Percentiles rank a stretch among this genome's conserved stretches.
Conservation (phyloP, 2,797 vertebrate genomes). For the Danionella dracula region DNA sequence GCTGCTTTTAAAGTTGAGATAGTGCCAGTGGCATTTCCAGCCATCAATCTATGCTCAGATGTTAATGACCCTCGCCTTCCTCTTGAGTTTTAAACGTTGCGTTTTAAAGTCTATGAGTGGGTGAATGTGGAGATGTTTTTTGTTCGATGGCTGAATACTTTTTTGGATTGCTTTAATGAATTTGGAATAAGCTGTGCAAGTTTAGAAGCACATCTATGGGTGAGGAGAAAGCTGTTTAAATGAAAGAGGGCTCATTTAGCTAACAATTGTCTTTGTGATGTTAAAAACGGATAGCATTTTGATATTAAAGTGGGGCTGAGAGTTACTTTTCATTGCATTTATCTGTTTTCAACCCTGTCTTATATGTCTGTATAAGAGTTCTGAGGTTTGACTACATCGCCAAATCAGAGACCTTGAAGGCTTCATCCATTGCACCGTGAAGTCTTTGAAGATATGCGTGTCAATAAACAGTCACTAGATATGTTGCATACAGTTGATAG, state of each 20-base stretch:
- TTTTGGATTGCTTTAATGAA: conserved; percentile 16
- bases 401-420: too few species aligned
- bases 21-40: conserved; percentile 13
- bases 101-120: not conserved
- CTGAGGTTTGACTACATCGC: too few species aligned
- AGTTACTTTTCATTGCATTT: not conserved
- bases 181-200: not conserved
- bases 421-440: too few species aligned
- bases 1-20: not conserved
- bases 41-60: not conserved
- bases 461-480: too few species aligned
- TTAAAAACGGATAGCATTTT: not conserved
- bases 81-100: not conserved
- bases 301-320: not conserved
- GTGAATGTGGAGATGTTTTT: not conserved
- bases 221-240: not conserved
- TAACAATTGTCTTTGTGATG: not conserved
- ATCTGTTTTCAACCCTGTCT: not conserved
- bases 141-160: not conserved
- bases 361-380: too few species aligned
- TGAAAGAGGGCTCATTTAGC: not conserved
- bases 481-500: too few species aligned
- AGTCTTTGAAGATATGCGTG: too few species aligned
- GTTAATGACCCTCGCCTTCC: conserved; percentile 2
- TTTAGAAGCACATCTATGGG: not conserved